phyloP scores from a whole-genome alignment of 2,113 vertebrate species.

The Lagenorhynchus albirostris region DNA sequence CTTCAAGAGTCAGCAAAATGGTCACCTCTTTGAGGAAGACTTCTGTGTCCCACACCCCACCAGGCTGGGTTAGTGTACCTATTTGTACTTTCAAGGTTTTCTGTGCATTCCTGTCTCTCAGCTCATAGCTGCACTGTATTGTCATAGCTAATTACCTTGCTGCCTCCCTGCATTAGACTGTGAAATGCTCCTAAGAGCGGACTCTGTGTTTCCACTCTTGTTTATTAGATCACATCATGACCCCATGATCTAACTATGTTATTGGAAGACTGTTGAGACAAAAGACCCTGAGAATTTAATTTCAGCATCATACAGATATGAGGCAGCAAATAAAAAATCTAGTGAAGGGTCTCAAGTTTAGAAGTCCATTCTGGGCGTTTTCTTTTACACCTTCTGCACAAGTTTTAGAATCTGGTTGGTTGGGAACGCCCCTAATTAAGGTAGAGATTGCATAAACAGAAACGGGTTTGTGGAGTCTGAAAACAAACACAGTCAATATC shows the following conservation, averaged over 20 bases:
- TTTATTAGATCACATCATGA: neutral
- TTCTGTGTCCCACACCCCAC: neutral
- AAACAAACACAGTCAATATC: neutral
- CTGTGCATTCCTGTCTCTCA: neutral
- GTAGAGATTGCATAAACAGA: neutral
- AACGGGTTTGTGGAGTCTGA: neutral
- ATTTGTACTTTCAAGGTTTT: neutral
- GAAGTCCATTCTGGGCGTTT: neutral
- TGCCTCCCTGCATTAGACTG: neutral
- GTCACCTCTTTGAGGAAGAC: neutral
- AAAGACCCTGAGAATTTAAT: neutral
- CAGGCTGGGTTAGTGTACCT: neutral
- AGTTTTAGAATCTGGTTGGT: neutral
- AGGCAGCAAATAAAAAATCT: neutral
- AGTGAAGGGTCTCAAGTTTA: neutral
- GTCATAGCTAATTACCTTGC: neutral
- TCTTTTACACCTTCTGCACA: neutral
- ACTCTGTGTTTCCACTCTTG: neutral
- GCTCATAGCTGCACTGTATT: neutral
- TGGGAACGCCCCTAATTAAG: neutral
- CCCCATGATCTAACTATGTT: neutral
- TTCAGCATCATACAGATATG: neutral
- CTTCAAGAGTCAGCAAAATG: neutral
- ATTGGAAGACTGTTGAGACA: neutral
- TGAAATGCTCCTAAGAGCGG: neutral